These are phyloP conservation scores for Aethes cnicana DNA, from an alignment of 2,888 invertebrate genomes.

Conservation along the genomic window DNA sequence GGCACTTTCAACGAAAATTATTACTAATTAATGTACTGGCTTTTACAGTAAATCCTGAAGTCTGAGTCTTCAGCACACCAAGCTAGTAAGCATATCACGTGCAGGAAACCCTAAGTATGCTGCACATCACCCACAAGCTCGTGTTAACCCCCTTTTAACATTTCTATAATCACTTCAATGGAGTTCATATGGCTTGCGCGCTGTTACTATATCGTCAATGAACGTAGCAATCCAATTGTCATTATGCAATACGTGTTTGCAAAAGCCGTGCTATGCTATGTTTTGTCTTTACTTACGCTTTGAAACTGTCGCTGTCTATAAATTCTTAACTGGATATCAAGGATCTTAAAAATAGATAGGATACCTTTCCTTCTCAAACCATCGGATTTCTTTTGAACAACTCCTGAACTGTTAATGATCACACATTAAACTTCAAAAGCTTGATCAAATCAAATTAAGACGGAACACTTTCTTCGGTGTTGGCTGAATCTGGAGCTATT, in stretches of 20 bases:
- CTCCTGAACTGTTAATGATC: slow-evolving; percentile 9
- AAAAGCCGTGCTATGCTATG: too few species aligned
- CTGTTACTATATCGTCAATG: not conserved
- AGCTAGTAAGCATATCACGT: slow-evolving; percentile 15
- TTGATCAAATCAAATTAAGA: slow-evolving; percentile 19
- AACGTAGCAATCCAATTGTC: too few species aligned
- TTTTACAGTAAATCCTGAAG: too few species aligned
- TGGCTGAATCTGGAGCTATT: slow-evolving; percentile 21
- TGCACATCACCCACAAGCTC: slow-evolving; percentile 4
- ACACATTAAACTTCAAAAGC: slow-evolving; percentile 12
- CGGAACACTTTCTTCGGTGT: slow-evolving; percentile 22
- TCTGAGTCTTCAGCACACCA: slow-evolving; percentile 1
- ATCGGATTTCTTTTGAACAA: slow-evolving; percentile 5
- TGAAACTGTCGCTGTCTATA: too few species aligned
- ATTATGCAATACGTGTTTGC: too few species aligned
- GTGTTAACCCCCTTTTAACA: slow-evolving; percentile 16
- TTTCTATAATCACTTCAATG: slow-evolving; percentile 28
- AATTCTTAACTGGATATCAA: too few species aligned
- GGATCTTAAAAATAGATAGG: too few species aligned
- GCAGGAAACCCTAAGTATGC: slow-evolving; percentile 20
- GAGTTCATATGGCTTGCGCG: slow-evolving; percentile 21
- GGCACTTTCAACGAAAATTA: too few species aligned
- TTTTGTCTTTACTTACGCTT: too few species aligned
- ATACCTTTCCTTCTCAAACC: not conserved
- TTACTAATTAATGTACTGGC: too few species aligned